Base-by-base conservation (phyloP, 2,113 vertebrate genomes). In the Pica pica region DNA sequence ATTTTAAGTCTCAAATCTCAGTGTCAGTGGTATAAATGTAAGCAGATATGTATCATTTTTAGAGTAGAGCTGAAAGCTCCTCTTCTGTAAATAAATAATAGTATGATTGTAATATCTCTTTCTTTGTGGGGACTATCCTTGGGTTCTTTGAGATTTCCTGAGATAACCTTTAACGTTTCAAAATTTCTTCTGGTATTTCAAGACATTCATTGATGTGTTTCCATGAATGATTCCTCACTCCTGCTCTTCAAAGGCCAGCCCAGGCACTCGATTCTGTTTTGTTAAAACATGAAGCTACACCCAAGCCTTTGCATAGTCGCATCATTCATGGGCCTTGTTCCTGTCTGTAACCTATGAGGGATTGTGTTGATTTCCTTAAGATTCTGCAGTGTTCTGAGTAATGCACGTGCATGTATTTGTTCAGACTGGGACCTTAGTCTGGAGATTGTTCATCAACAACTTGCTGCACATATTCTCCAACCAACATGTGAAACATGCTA, bases 11-110 rank as follows among this genome's bases (percentile, higher is more conserved):
- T 91, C 75, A 41, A 87, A 64, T 82, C 59, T 82, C 75, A 89
- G 59, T 82, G 73, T 63, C 71, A 94, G 60, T 69, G 70, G 53
- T 68, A 70, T 52, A 93, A 87, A 86, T 78, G 27, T 83, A 86
- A 77, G 65, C 69, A 90, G 82, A 73, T 52, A 53, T 23, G 44
- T 71, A 83, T 74, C 77, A 69, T 67, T 83, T 73, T 91, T 89
- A 75, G 39, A 87, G n/a, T 73, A 96, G 49, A 86, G 49, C 53
- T 83, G 47, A 78, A 89, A 75, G 89, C 81, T 61, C 79, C 22
- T 75, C 89, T 91, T 70, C 55, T 76, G 44, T 73, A 79, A 96
- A 95, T 95, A 95, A 95, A 94, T 16, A 89, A 31, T 85, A 93
- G 44, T 61, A 73, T 64, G 50, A 50, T 30, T 95, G 81, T 87